A percentile compares a stretch with the other conserved stretches of the same genome.
Conservation (phyloP, 2,113 vertebrate species). For the Lucifuga dentata region DNA sequence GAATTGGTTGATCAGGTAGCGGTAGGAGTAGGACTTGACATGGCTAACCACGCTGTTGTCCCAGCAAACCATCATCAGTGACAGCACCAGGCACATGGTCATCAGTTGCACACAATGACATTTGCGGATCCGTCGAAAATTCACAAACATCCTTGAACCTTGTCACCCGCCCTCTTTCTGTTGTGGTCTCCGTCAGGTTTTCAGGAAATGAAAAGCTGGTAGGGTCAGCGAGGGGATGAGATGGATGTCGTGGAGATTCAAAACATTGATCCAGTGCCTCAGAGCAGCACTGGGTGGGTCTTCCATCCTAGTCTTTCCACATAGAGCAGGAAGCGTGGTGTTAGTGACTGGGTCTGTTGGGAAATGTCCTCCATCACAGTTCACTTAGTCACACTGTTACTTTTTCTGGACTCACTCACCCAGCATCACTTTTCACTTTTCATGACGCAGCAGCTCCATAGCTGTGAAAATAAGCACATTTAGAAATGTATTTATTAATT, state of each 20-base stretch:
- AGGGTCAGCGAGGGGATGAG: neutral
- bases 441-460: neutral
- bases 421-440: constrained; percentile 23
- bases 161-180: constrained; percentile 25
- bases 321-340: constrained; percentile 14
- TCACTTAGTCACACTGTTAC: neutral
- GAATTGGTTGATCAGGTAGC: constrained; percentile 90
- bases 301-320: constrained; percentile 69
- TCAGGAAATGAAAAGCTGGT: constrained; percentile 22
- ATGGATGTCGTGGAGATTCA: neutral
- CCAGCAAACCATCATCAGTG: constrained; percentile 89
- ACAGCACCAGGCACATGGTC: constrained; percentile 88
- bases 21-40: constrained; percentile 91
- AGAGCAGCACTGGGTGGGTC: constrained; percentile 26
- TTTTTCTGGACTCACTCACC: neutral
- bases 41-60: constrained; percentile 84
- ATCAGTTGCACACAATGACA: constrained; percentile 86
- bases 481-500: no score
- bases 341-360: constrained; percentile 2
- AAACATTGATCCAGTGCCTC: constrained; percentile 48
- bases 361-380: constrained; percentile 21
- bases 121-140: constrained; percentile 85
- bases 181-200: constrained; percentile 37
- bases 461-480: constrained; percentile 22
- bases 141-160: constrained; percentile 86